Evolutionary conservation across 2,113 vertebrate species (phyloP).

Genomic region (Macaca nemestrina): DNA sequence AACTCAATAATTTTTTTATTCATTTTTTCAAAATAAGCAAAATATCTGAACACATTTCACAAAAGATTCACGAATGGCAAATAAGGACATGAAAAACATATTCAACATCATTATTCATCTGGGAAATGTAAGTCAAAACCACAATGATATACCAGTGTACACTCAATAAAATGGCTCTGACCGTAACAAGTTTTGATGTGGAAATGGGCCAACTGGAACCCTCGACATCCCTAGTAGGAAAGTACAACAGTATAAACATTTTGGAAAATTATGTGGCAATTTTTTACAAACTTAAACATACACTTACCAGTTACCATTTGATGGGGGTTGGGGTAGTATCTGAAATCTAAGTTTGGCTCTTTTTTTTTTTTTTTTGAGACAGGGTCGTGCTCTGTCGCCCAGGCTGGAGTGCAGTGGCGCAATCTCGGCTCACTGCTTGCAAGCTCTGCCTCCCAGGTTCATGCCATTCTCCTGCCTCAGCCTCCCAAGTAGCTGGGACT

Average conservation of each 20-base stretch:
- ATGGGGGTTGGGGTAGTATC: neutral
- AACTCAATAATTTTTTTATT: neutral
- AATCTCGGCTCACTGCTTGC: no score
- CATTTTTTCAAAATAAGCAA: neutral
- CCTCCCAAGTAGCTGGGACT: no score
- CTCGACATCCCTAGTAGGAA: neutral
- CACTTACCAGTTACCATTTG: neutral
- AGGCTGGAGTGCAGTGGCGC: no score
- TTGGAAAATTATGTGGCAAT: neutral
- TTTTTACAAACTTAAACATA: neutral
- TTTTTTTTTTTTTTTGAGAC: neutral
- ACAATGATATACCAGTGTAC: neutral
- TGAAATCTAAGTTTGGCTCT: neutral
- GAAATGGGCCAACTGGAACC: neutral
- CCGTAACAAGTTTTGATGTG: neutral
- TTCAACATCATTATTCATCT: neutral
- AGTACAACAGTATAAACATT: neutral
- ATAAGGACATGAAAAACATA: neutral
- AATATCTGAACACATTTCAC: neutral
- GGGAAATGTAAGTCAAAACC: neutral
- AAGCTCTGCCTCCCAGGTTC: no score
- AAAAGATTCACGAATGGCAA: neutral
- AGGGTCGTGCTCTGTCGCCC: no score
- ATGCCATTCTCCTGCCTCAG: no score
- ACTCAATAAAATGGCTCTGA: neutral